Percentiles rank a stretch among this genome's conserved stretches.
These are phyloP conservation scores for Spea hammondii DNA, from an alignment of 2,797 vertebrate species.

Conservation along the genomic window DNA sequence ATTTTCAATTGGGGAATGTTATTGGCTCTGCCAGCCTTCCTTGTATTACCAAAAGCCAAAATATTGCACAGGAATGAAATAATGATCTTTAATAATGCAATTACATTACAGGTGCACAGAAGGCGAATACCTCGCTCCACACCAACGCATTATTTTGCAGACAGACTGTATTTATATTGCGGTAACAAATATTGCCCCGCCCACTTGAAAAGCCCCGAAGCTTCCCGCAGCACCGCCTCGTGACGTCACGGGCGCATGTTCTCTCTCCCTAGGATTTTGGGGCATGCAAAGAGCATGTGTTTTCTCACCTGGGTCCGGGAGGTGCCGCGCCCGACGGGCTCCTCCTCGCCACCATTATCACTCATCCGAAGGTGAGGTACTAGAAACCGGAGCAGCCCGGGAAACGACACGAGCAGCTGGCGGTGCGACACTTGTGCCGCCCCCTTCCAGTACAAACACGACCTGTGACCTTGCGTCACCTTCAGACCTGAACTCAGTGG, in stretches of 20 bases:
- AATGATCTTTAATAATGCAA: too few species aligned
- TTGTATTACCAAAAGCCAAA: too few species aligned
- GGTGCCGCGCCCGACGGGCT: neutral
- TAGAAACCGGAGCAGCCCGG: neutral
- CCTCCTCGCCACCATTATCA: neutral
- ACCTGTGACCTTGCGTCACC: neutral
- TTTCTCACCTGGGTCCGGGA: neutral
- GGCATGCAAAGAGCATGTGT: neutral
- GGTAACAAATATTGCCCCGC: too few species aligned
- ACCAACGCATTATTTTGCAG: too few species aligned
- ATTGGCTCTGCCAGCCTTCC: too few species aligned
- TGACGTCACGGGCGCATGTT: constrained; percentile 2
- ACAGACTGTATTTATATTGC: too few species aligned
- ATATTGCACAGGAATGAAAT: too few species aligned
- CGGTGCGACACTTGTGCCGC: neutral
- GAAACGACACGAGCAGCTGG: neutral
- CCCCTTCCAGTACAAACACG: neutral
- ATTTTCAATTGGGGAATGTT: too few species aligned
- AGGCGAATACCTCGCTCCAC: too few species aligned
- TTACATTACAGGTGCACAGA: too few species aligned
- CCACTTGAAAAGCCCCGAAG: too few species aligned
- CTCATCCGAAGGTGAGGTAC: neutral
- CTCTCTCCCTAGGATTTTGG: neutral
- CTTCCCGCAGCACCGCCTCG: neutral
- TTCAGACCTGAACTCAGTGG: neutral